Percentiles rank a stretch among this genome's conserved stretches.
phyloP scores from a whole-genome alignment of 2,888 invertebrate species.

The Xanthostigma xanthostigma region DNA sequence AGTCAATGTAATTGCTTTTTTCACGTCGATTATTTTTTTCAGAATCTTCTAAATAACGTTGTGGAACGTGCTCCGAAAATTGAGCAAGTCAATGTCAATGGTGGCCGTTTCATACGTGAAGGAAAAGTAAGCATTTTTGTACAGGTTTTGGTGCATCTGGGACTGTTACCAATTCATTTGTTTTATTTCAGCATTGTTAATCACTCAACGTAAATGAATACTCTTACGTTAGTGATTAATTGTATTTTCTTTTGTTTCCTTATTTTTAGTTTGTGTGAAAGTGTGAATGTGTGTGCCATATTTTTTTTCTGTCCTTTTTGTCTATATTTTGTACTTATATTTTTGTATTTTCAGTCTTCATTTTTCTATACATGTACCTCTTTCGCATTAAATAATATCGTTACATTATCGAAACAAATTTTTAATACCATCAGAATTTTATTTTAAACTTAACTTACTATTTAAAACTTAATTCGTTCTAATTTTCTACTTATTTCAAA shows the following conservation, averaged over 20 bases:
- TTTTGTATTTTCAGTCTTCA: conserved; percentile 13
- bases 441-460: not conserved
- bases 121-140: conserved; percentile 69
- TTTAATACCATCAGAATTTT: too few relatives aligned
- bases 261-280: conserved; percentile 11
- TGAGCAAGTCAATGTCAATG: conserved; percentile 88
- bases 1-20: too few relatives aligned
- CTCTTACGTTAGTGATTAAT: conserved; percentile 1
- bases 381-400: conserved; percentile 4
- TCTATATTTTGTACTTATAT: conserved; percentile 6
- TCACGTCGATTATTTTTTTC: conserved; percentile 17
- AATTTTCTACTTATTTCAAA: too few relatives aligned
- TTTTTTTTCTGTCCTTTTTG: conserved; percentile 17
- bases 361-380: conserved; percentile 20
- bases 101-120: conserved; percentile 90
- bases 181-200: conserved; percentile 2
- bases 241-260: conserved; percentile 7
- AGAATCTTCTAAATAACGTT: conserved; percentile 86
- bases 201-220: conserved; percentile 4
- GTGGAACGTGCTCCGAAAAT: conserved; percentile 88
- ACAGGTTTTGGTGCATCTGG: conserved; percentile 1
- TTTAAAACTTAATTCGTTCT: conserved; percentile 1
- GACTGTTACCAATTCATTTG: not conserved
- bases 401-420: conserved; percentile 2
- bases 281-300: conserved; percentile 13